Percentiles rank a stretch among this genome's conserved stretches.
phyloP scores from a whole-genome alignment of 2,888 invertebrate species.

The Sesia bembeciformis region DNA sequence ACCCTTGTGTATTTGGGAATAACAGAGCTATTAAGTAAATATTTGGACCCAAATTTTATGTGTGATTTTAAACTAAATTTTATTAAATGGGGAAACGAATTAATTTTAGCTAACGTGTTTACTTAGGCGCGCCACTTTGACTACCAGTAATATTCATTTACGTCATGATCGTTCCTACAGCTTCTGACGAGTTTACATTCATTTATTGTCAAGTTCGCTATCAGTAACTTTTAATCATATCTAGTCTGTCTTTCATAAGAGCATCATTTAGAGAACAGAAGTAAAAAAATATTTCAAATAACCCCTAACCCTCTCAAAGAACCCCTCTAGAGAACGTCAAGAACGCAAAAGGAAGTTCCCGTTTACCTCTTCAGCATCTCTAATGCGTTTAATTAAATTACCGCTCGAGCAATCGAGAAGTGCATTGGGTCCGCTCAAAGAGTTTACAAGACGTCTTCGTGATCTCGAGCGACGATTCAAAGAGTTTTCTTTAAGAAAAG shows the following conservation, averaged over 20 bases:
- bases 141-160: no score
- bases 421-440: conserved; percentile 31
- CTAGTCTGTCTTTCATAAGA: no score
- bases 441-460: conserved; percentile 9
- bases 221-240: no score
- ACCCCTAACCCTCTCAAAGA: no score
- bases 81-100: not conserved
- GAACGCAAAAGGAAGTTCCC: conserved; percentile 24
- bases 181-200: no score
- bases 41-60: not conserved
- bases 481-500: not conserved
- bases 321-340: not conserved
- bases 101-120: not conserved
- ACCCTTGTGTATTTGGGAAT: not conserved
- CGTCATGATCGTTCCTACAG: no score
- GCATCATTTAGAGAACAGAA: no score
- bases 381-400: conserved; percentile 62
- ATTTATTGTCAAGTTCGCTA: no score
- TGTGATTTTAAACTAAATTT: not conserved
- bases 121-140: no score
- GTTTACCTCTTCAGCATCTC: conserved; percentile 38
- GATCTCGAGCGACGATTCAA: not conserved
- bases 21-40: conserved; percentile 23
- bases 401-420: conserved; percentile 33
- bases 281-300: no score